These are phyloP conservation scores for Coenonympha glycerion DNA, from an alignment of 2,888 invertebrate species.

Conservation along the genomic window DNA sequence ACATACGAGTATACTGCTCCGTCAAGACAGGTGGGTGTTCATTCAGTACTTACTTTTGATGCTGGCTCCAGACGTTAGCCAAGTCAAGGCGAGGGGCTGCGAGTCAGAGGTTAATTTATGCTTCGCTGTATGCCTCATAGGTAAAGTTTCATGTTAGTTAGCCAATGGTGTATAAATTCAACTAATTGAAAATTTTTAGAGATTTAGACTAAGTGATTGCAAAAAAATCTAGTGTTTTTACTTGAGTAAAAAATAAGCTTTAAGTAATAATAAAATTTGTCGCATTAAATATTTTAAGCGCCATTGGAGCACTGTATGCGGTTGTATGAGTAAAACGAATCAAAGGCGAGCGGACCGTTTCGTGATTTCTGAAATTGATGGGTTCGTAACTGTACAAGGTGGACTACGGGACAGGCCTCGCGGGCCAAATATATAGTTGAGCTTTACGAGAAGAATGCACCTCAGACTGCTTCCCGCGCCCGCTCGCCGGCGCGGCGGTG, in stretches of 20 bases:
- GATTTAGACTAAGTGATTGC: too few relatives aligned
- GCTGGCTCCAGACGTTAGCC: too few relatives aligned
- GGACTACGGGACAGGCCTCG: slow-evolving; percentile 40
- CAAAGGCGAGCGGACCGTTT: slow-evolving; percentile 6
- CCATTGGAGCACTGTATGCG: slow-evolving; percentile 3
- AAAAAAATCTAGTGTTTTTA: background rate
- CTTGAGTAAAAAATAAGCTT: too few relatives aligned
- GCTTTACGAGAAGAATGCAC: slow-evolving; percentile 74
- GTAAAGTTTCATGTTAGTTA: too few relatives aligned
- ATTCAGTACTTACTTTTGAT: too few relatives aligned
- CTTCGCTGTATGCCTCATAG: too few relatives aligned
- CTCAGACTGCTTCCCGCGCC: slow-evolving; percentile 68
- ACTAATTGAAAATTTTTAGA: too few relatives aligned
- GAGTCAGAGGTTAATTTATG: too few relatives aligned
- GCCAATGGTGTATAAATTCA: too few relatives aligned
- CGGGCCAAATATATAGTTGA: slow-evolving; percentile 73
- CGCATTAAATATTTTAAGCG: background rate
- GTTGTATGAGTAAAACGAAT: background rate
- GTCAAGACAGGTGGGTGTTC: too few relatives aligned
- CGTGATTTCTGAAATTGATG: slow-evolving; percentile 25
- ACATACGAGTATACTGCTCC: slow-evolving; percentile 98
- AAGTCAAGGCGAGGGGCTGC: too few relatives aligned
- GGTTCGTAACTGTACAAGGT: slow-evolving; percentile 56
- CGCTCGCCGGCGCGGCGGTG: slow-evolving; percentile 72
- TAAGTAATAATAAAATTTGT: too few relatives aligned